phyloP scores from a whole-genome alignment of 2,888 invertebrate genomes.

The Drosophila sordidapex region DNA sequence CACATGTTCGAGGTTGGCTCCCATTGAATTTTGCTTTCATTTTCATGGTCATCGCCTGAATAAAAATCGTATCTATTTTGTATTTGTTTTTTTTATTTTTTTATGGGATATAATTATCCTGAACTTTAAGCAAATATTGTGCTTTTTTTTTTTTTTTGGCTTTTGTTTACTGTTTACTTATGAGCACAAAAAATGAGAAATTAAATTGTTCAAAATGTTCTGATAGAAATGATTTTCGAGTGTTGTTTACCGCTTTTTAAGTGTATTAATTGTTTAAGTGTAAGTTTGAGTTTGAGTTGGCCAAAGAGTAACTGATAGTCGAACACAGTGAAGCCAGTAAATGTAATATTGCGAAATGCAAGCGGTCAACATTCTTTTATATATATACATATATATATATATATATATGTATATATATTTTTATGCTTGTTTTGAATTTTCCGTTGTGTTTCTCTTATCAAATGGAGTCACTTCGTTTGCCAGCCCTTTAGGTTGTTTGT shows the following conservation, averaged over 20 bases:
- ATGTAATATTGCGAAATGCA: slow-evolving; percentile 41
- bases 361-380: slow-evolving; percentile 6
- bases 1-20: background rate
- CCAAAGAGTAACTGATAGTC: background rate
- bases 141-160: background rate
- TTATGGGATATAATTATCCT: background rate
- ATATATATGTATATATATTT: background rate
- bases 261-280: background rate
- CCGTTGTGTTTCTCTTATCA: slow-evolving; percentile 15
- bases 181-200: background rate
- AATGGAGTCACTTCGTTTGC: slow-evolving; percentile 16
- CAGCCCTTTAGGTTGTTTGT: slow-evolving; percentile 36
- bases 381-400: background rate
- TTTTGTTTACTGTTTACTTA: background rate
- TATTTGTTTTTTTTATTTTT: background rate
- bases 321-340: background rate
- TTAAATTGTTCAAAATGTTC: background rate
- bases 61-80: background rate
- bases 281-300: background rate
- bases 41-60: background rate
- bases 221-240: background rate
- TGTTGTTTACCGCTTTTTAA: background rate
- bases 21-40: background rate
- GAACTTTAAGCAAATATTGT: background rate
- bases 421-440: slow-evolving; percentile 18